Percentiles rank a stretch among this genome's conserved stretches.
Evolutionary conservation across 64 coral and sea anemone species (phyloP).

Genomic region (Hydrozoanthus tunicans): DNA sequence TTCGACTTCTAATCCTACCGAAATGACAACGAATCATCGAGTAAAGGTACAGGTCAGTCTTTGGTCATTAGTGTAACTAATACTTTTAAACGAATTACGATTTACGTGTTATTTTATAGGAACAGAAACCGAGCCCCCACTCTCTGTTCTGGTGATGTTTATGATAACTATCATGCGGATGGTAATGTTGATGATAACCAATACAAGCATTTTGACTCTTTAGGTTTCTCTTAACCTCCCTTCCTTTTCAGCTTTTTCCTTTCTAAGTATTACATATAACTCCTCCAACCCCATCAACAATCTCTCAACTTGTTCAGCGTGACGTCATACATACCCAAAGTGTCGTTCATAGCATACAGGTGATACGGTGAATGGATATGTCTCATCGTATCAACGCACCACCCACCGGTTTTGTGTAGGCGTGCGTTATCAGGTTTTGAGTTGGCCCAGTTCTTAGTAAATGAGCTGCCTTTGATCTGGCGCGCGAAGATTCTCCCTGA

Average conservation of each 20-base stretch:
- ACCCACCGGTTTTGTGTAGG: conserved; percentile 66
- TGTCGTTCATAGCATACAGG: conserved; percentile 61
- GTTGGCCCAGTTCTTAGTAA: neutral
- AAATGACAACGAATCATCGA: too few species aligned
- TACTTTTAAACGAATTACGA: too few species aligned
- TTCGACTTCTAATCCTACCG: too few species aligned
- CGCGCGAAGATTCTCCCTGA: conserved; percentile 35
- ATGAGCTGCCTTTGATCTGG: conserved; percentile 54
- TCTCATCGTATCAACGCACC: conserved; percentile 67
- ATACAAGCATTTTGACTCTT: too few species aligned
- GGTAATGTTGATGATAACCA: neutral
- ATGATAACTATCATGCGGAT: too few species aligned
- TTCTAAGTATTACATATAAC: neutral
- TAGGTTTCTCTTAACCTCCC: too few species aligned
- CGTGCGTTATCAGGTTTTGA: conserved; percentile 58
- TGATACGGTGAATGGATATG: neutral
- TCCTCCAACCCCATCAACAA: neutral
- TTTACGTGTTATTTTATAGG: too few species aligned
- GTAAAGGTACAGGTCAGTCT: too few species aligned
- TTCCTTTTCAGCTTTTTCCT: too few species aligned
- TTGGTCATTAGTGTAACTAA: too few species aligned
- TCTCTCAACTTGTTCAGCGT: neutral
- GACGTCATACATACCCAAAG: conserved; percentile 53
- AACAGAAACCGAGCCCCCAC: neutral
- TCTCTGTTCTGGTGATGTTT: neutral